Evolutionary conservation across 2,113 vertebrate species (phyloP).

Genomic region (Otocyon megalotis): DNA sequence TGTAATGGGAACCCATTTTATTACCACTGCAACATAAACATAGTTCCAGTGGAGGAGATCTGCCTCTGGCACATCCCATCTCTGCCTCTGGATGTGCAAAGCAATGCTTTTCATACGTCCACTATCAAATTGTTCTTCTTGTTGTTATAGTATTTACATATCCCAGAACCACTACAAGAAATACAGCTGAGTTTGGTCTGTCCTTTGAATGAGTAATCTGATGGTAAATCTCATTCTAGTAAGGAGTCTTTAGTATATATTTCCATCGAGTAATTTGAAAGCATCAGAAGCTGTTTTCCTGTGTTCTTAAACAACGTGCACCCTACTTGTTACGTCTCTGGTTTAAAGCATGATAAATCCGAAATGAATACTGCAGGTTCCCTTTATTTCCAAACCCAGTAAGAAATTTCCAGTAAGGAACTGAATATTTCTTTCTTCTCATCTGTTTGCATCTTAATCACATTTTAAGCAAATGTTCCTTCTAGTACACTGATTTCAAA

Average conservation of each 20-base stretch:
- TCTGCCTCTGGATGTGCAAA: neutral
- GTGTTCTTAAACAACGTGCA: neutral
- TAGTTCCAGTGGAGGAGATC: neutral
- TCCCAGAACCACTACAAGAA: neutral
- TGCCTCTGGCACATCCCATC: neutral
- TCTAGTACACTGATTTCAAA: constrained; percentile 41
- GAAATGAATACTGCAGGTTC: neutral
- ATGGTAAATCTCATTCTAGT: neutral
- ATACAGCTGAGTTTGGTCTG: neutral
- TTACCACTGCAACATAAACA: neutral
- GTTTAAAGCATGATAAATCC: neutral
- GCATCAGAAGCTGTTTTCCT: neutral
- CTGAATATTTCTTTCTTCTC: constrained; percentile 27
- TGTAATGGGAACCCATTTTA: neutral
- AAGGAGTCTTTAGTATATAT: neutral
- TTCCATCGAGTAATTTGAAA: neutral
- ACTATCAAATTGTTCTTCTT: neutral
- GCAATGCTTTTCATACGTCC: neutral
- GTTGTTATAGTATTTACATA: neutral
- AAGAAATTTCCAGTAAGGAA: neutral
- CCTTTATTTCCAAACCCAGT: neutral
- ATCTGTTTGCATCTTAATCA: constrained; percentile 28
- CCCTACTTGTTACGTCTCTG: neutral
- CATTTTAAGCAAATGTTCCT: constrained; percentile 59
- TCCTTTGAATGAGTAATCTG: neutral